phyloP scores from a whole-genome alignment of 2,888 invertebrate genomes.

The Clunio marinus region DNA sequence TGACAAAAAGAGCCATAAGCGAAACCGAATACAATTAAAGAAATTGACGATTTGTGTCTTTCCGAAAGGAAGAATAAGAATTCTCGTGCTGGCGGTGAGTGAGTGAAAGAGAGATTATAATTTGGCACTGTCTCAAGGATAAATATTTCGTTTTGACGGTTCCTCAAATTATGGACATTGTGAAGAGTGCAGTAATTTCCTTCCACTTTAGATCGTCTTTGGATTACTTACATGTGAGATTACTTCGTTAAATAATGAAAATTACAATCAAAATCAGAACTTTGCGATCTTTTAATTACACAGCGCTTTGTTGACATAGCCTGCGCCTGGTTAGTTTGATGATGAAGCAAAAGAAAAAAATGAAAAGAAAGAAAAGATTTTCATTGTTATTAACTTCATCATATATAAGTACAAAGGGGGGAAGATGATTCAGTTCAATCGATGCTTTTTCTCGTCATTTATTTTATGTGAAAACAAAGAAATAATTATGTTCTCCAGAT shows the following conservation, averaged over 20 bases:
- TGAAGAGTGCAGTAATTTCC: background rate
- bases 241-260: background rate
- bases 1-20: conserved; percentile 12
- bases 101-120: background rate
- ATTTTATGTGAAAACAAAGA: too few relatives aligned
- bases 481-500: too few relatives aligned
- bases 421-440: background rate
- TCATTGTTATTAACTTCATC: too few relatives aligned
- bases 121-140: background rate
- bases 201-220: background rate
- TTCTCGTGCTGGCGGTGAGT: background rate
- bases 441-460: too few relatives aligned
- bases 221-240: conserved; percentile 2
- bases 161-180: background rate
- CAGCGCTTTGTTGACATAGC: conserved; percentile 3
- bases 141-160: conserved; percentile 3
- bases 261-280: background rate
- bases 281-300: conserved; percentile 11
- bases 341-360: background rate
- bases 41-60: conserved; percentile 5
- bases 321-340: background rate
- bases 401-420: background rate
- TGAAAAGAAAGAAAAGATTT: background rate
- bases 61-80: background rate
- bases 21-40: background rate